Evolutionary conservation across 2,113 vertebrate species (phyloP).

Genomic region (Cheirogaleus medius): DNA sequence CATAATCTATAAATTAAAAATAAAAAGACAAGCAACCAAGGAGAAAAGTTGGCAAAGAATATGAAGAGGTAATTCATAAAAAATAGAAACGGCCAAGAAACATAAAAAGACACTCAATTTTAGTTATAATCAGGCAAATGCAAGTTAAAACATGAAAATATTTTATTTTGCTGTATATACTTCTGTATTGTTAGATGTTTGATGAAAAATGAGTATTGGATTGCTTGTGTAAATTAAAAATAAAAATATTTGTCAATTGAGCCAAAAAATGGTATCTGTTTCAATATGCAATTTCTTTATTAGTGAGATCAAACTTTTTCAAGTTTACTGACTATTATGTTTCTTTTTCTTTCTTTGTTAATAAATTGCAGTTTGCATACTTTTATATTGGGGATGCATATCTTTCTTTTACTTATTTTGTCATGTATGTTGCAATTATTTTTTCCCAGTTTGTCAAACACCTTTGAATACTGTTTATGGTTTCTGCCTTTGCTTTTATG

Average conservation of each 20-base stretch:
- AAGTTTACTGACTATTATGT: background rate
- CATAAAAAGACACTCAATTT: background rate
- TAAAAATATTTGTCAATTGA: background rate
- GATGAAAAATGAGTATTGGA: background rate
- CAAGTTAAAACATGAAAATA: conserved; percentile 32
- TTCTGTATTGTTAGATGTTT: background rate
- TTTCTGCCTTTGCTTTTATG: conserved; percentile 45
- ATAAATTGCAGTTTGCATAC: background rate
- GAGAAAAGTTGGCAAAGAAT: conserved; percentile 40
- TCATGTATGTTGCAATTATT: conserved; percentile 38
- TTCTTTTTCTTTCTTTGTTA: conserved; percentile 12
- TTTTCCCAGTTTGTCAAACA: conserved; percentile 51
- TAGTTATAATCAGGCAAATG: background rate
- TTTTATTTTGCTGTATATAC: conserved; percentile 10
- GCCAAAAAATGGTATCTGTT: background rate
- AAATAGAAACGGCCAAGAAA: background rate
- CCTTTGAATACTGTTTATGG: conserved; percentile 50
- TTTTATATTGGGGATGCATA: background rate
- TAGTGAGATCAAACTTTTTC: background rate
- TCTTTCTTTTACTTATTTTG: background rate
- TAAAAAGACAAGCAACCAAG: background rate
- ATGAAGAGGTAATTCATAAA: background rate
- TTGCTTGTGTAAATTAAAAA: background rate
- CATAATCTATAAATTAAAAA: conserved; percentile 12
- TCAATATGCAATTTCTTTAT: background rate